Evolutionary conservation across 2,113 vertebrate species (phyloP).

Genomic region (Tragelaphus buxtoni): DNA sequence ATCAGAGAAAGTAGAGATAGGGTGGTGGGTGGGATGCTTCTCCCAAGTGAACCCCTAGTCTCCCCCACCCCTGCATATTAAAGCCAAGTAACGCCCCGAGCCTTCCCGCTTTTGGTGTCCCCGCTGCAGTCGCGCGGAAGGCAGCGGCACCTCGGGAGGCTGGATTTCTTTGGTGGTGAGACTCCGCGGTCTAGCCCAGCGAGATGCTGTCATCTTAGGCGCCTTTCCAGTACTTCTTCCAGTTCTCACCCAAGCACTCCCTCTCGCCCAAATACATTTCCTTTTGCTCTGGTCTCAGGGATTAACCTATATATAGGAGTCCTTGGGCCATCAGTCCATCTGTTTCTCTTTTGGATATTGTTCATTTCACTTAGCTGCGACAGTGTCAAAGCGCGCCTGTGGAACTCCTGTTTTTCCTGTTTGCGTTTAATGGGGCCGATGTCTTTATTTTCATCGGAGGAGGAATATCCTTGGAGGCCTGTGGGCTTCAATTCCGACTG

Average conservation of each 20-base stretch:
- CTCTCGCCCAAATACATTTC: not conserved
- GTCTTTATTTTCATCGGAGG: constrained; percentile 71
- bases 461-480: constrained; percentile 58
- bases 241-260: constrained; percentile 41
- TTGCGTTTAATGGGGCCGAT: constrained; percentile 59
- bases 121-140: not conserved
- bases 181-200: constrained; percentile 1
- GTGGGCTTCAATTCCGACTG: constrained; percentile 52
- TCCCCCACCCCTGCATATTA: not conserved
- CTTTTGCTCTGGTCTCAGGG: constrained; percentile 48
- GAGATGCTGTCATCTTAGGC: constrained; percentile 62
- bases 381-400: constrained; percentile 6
- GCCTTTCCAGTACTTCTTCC: constrained; percentile 55
- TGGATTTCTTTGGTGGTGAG: not conserved
- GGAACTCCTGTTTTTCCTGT: constrained; percentile 14
- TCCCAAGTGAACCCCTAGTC: not conserved
- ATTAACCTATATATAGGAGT: constrained; percentile 55
- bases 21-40: not conserved
- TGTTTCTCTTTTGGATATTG: constrained; percentile 60
- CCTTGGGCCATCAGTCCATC: constrained; percentile 48
- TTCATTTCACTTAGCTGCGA: constrained; percentile 62
- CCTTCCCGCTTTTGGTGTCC: not conserved
- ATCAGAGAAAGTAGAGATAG: not conserved
- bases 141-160: not conserved
- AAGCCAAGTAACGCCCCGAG: not conserved